Conservation (phyloP, 2,797 vertebrate genomes). For the Gallinago stenura region DNA sequence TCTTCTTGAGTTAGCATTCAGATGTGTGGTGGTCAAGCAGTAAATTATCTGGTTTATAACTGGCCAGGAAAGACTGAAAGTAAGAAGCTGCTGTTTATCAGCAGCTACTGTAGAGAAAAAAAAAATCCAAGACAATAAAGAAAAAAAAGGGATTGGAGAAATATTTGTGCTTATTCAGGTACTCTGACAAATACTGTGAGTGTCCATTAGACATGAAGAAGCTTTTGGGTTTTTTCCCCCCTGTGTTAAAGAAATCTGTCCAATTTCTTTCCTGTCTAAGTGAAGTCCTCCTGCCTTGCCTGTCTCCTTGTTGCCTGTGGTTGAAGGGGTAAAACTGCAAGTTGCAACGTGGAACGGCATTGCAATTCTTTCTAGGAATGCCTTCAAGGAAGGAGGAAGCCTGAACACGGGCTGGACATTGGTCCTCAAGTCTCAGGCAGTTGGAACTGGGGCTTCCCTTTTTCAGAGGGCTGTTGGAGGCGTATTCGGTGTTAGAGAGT, state of each 20-base stretch:
- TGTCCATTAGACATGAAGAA: neutral
- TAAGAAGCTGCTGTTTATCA: neutral
- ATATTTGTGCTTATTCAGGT: neutral
- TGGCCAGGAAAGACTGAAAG: neutral
- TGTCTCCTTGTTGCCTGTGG: neutral
- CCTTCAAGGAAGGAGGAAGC: neutral
- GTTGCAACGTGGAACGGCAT: neutral
- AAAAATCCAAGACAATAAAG: neutral
- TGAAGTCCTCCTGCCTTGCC: neutral
- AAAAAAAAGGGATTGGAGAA: neutral
- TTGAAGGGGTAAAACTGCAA: neutral
- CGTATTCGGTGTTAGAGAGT: fast-evolving
- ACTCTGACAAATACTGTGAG: neutral
- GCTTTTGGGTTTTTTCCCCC: fast-evolving
- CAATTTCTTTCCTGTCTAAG: neutral
- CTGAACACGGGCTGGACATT: neutral
- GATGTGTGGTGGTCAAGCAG: neutral
- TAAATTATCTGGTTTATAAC: neutral
- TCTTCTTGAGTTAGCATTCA: neutral
- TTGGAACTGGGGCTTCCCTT: neutral
- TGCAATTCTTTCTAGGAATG: neutral
- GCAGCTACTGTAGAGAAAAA: neutral
- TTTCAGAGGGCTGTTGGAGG: neutral
- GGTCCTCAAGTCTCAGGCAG: neutral
- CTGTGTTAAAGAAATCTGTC: neutral